Evolutionary conservation across 2,113 vertebrate species (phyloP).

Genomic region (Tinamus guttatus): DNA sequence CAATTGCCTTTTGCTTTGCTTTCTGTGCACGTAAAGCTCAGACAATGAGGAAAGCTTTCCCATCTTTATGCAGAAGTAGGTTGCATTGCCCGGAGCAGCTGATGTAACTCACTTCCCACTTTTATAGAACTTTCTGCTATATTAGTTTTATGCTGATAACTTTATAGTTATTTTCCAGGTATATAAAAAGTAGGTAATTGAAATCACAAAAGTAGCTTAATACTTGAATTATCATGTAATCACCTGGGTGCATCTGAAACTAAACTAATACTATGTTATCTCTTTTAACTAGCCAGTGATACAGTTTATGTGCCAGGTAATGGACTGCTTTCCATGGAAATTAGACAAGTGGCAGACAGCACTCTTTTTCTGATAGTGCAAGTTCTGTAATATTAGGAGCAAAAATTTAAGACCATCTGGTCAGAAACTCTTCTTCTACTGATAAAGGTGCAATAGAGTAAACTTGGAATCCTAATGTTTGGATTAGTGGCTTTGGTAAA

Average conservation of each 20-base stretch:
- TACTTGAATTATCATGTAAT: neutral
- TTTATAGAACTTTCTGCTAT: neutral
- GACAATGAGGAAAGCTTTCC: neutral
- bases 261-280: neutral
- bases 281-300: neutral
- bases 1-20: neutral
- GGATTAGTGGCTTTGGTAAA: neutral
- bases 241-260: neutral
- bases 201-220: conserved; percentile 27
- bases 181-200: conserved; percentile 19
- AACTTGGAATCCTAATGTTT: neutral
- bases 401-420: neutral
- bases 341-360: neutral
- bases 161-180: conserved; percentile 16
- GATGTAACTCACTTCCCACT: neutral
- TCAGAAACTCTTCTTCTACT: neutral
- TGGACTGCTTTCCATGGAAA: neutral
- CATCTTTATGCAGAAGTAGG: conserved; percentile 35
- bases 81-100: conserved; percentile 5
- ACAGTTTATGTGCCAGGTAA: neutral
- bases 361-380: neutral
- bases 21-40: neutral
- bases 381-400: neutral
- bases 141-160: conserved; percentile 35
- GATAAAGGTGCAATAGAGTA: neutral